These are phyloP conservation scores for Turritopsis rubra DNA, from an alignment of 30 jellyfish, hydroid and myxozoan species.

Conservation along the genomic window DNA sequence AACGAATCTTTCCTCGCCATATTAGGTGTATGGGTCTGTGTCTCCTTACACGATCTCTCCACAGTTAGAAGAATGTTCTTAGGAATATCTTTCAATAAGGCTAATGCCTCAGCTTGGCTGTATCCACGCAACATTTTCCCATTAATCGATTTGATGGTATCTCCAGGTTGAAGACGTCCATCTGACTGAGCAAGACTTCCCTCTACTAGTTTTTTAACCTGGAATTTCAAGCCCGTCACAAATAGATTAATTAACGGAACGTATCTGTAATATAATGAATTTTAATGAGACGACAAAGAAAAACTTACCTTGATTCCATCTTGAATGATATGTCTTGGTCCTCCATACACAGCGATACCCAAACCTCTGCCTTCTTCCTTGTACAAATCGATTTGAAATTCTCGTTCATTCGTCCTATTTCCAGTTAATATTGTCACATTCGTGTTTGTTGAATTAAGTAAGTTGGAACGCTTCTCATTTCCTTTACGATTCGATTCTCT, in stretches of 20 bases:
- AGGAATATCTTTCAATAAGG: constrained; percentile 67
- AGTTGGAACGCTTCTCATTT: constrained; percentile 4
- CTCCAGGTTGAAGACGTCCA: constrained; percentile 62
- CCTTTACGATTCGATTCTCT: neutral
- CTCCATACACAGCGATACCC: constrained; percentile 94
- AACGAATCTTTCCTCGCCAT: constrained; percentile 1
- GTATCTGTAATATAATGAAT: neutral
- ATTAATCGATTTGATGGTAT: constrained; percentile 54
- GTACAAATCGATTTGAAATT: constrained; percentile 44
- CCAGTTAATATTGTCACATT: constrained; percentile 7
- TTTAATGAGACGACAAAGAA: too few species aligned
- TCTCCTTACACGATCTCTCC: neutral
- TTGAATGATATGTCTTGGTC: constrained; percentile 52
- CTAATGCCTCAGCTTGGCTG: constrained; percentile 78
- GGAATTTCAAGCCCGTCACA: constrained; percentile 18
- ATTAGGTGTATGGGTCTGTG: neutral
- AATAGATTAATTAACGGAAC: neutral
- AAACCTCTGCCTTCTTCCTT: constrained; percentile 66
- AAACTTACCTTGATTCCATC: constrained; percentile 82
- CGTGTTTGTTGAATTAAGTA: neutral
- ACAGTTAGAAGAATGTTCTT: constrained; percentile 33
- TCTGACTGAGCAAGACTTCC: constrained; percentile 86
- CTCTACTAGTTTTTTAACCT: constrained; percentile 87
- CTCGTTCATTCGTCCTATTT: neutral
- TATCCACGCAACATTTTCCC: constrained; percentile 59